Evolutionary conservation across 2,888 invertebrate genomes (phyloP).

Genomic region (Calliopum simillimum): DNA sequence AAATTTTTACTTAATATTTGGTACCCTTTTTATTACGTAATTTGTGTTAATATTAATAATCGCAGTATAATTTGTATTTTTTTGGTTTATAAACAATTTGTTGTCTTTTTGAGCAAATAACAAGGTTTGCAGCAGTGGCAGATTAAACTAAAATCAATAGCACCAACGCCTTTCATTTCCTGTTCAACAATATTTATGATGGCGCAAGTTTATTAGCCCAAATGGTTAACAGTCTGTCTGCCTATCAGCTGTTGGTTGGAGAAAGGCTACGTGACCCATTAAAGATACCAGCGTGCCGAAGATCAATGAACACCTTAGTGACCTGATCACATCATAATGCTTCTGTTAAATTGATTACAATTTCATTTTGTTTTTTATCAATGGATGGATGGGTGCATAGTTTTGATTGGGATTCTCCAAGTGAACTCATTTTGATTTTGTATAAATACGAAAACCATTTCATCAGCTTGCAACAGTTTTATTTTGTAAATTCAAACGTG

Average conservation of each 20-base stretch:
- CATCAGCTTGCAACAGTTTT: slow-evolving; percentile 23
- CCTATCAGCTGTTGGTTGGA: neutral
- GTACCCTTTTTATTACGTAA: too few relatives aligned
- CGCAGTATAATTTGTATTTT: too few relatives aligned
- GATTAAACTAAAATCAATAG: neutral
- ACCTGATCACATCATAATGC: neutral
- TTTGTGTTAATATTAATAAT: too few relatives aligned
- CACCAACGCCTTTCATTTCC: slow-evolving; percentile 54
- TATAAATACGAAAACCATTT: slow-evolving; percentile 51
- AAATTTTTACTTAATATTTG: too few relatives aligned
- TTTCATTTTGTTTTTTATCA: neutral
- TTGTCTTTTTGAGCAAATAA: too few relatives aligned
- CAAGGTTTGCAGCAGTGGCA: too few relatives aligned
- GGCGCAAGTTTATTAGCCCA: slow-evolving; percentile 20
- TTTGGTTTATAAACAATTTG: too few relatives aligned
- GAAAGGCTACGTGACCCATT: slow-evolving; percentile 35
- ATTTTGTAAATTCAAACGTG: slow-evolving; percentile 35
- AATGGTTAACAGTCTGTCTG: neutral
- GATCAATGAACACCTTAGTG: neutral
- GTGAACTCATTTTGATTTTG: slow-evolving; percentile 1
- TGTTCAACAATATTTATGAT: slow-evolving; percentile 32
- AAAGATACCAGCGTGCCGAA: neutral
- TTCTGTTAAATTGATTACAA: neutral
- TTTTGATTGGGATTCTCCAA: neutral
- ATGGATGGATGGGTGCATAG: neutral